A percentile compares a stretch with the other conserved stretches of the same genome.
These are phyloP conservation scores for Hyperoplus lanceolatus DNA, from an alignment of 2,797 vertebrate genomes.

Conservation along the genomic window DNA sequence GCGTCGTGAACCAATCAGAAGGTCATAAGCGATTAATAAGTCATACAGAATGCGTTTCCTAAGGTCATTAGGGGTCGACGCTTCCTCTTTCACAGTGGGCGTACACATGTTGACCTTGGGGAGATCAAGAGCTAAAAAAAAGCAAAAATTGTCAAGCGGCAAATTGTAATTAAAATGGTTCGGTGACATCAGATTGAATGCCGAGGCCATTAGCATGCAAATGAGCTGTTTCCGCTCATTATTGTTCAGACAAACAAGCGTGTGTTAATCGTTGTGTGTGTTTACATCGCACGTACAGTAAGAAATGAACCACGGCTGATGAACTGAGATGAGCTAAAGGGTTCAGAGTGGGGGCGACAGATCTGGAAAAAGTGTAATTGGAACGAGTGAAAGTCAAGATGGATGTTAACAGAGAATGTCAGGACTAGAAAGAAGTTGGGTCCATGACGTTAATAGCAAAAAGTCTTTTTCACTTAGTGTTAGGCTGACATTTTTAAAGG, in stretches of 20 bases:
- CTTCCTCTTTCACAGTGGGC: too few relatives aligned
- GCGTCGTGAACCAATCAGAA: background rate
- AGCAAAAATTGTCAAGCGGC: constrained; percentile 1
- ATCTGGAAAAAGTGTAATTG: background rate
- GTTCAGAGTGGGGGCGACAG: constrained; percentile 8
- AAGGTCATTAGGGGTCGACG: too few relatives aligned
- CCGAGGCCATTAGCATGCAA: constrained; percentile 60
- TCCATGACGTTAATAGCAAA: background rate
- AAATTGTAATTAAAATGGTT: constrained; percentile 21
- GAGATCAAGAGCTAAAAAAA: constrained; percentile 15
- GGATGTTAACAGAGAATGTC: constrained; percentile 10
- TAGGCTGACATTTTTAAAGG: constrained; percentile 1
- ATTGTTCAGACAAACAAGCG: constrained; percentile 56
- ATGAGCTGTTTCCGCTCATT: constrained; percentile 60
- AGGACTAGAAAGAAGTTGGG: background rate
- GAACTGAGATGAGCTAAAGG: constrained; percentile 37
- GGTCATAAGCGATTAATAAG: too few relatives aligned
- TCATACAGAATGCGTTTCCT: too few relatives aligned
- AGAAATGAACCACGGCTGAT: constrained; percentile 48
- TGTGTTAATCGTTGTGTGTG: constrained; percentile 47
- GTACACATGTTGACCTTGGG: constrained; percentile 28
- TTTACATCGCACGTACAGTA: constrained; percentile 45
- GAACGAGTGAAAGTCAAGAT: background rate
- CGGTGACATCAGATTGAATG: constrained; percentile 36
- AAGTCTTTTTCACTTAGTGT: background rate